Evolutionary conservation across 2,113 vertebrate species (phyloP).

Genomic region (Narcine bancroftii): DNA sequence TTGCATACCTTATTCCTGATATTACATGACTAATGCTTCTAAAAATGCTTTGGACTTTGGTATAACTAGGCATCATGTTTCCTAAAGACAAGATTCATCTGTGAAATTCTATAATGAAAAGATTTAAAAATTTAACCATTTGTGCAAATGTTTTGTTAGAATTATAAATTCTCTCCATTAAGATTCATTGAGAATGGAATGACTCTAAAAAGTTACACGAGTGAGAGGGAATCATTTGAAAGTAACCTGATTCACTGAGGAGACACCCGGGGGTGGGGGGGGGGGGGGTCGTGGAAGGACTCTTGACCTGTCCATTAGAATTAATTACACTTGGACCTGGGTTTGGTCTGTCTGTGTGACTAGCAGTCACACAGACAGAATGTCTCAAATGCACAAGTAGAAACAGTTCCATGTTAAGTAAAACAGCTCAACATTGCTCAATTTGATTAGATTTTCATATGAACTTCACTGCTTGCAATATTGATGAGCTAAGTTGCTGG

Average conservation of each 20-base stretch:
- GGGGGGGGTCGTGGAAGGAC: too few relatives aligned
- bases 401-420: neutral
- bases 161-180: neutral
- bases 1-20: too few relatives aligned
- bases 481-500: neutral
- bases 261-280: neutral
- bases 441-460: neutral
- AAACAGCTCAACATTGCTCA: neutral
- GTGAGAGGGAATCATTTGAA: neutral
- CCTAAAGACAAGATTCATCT: neutral
- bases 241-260: neutral
- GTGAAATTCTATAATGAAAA: neutral
- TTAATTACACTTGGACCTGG: neutral
- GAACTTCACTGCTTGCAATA: neutral
- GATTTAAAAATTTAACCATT: neutral
- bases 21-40: neutral
- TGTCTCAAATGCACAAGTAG: neutral
- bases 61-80: neutral
- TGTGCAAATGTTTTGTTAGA: neutral
- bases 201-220: too few relatives aligned
- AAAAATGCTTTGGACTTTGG: neutral
- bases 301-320: neutral
- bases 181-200: neutral
- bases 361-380: neutral
- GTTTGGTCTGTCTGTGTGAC: neutral